Evolutionary conservation across 2,797 vertebrate genomes (phyloP), one percentile per base, ranked within the genome.

Genomic region (Taeniopygia guttata): DNA sequence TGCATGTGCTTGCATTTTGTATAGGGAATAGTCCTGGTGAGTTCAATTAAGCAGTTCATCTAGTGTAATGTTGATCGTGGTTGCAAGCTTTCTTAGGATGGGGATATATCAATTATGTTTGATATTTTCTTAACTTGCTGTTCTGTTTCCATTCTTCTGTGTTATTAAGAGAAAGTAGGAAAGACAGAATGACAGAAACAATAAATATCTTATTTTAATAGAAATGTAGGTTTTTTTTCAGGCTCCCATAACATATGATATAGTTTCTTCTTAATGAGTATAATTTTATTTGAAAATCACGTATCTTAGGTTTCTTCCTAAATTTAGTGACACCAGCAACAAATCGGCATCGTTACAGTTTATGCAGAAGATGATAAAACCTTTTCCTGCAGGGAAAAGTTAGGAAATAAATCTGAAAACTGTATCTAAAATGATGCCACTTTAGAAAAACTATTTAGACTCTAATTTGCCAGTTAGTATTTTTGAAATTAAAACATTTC

Each of bases 401-500:
- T 1, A 79, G 93, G 38, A 63, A 59, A 94, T 96, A 64, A 87
- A 66, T 95, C 92, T 95, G 90, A 84, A 95, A 92, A 92, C 66
- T 83, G 74, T 87, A 43, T 96, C 87, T 93, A 91, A 97, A 97
- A 93, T 52, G 34, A 38, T 84, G 23, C 70, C 77, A 63, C 95
- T 96, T 96, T 90, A 95, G 93, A 82, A 93, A 95, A 97, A 82
- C 94, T 93, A 94, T 97, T 96, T 95, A 95, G 77, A 82, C 76
- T 96, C 58, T 94, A 97, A 97, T 97, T 96, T 96, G 76, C 63
- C 79, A 89, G 91, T 95, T 94, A 87, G 82, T 58, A 84, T 93
- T 94, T 94, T 83, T 80, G 48, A 95, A 95, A 97, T 96, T 96
- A 97, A 97, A 97, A 96, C 87, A 91, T 95, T 96, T 95, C 45